A percentile compares a stretch with the other conserved stretches of the same genome.
These are phyloP conservation scores for Rhinatrema bivittatum DNA, from an alignment of 2,797 vertebrate genomes.

Conservation along the genomic window DNA sequence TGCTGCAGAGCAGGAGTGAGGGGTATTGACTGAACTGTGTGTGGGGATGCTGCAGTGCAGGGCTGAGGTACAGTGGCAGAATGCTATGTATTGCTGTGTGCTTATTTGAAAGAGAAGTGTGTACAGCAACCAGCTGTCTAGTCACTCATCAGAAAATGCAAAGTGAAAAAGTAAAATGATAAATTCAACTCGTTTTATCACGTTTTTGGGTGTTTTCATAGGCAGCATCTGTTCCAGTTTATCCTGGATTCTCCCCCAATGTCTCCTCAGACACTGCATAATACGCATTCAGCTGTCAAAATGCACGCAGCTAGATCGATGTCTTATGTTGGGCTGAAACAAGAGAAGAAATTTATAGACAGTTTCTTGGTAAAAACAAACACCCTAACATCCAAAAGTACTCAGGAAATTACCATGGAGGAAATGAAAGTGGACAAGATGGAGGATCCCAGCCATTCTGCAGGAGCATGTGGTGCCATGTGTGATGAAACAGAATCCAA, in stretches of 20 bases:
- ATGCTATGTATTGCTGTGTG: too few relatives aligned
- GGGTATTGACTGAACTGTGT: too few relatives aligned
- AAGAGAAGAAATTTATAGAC: conserved; percentile 41
- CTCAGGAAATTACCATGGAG: not conserved
- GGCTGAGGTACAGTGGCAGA: too few relatives aligned
- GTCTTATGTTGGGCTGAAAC: conserved; percentile 7
- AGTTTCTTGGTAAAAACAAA: conserved; percentile 55
- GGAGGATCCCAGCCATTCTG: not conserved
- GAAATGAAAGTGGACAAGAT: not conserved
- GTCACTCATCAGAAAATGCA: too few relatives aligned
- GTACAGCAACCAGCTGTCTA: too few relatives aligned
- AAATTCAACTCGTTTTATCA: too few relatives aligned
- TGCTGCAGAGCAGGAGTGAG: too few relatives aligned
- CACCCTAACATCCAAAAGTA: conserved; percentile 8
- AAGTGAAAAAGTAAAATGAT: too few relatives aligned
- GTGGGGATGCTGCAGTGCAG: too few relatives aligned
- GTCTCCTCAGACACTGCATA: conserved; percentile 36
- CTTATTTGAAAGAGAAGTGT: too few relatives aligned
- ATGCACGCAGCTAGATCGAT: conserved; percentile 24
- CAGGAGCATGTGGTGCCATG: conserved; percentile 4
- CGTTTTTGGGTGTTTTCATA: too few relatives aligned
- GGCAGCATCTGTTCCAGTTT: conserved; percentile 62
- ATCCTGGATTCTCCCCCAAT: conserved; percentile 57
- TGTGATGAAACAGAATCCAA: not conserved
- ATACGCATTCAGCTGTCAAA: conserved; percentile 27